phyloP scores from a whole-genome alignment of 2,797 vertebrate species.

The Pachyuromys duprasi region DNA sequence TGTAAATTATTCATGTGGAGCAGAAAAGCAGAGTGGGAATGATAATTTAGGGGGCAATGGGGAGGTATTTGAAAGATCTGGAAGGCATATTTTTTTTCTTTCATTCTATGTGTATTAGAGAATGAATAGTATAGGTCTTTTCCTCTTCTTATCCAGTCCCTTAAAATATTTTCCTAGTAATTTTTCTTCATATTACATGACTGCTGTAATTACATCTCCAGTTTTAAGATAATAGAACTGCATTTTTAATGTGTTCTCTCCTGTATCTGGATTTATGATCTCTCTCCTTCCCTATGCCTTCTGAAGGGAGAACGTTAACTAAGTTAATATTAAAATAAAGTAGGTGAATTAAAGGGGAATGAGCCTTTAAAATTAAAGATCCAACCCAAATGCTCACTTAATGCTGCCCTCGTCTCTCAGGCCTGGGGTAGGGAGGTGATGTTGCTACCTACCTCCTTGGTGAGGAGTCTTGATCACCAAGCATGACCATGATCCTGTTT shows the following conservation, averaged over 20 bases:
- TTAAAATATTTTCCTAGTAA: conserved; percentile 69
- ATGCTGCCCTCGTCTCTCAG: background rate
- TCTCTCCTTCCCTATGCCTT: conserved; percentile 60
- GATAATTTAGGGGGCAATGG: conserved; percentile 56
- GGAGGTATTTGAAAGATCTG: conserved; percentile 65
- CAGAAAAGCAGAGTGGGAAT: conserved; percentile 69
- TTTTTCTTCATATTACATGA: conserved; percentile 78
- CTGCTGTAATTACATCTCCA: conserved; percentile 70
- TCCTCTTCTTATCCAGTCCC: conserved; percentile 52
- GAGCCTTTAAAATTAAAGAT: conserved; percentile 66
- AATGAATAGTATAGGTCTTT: conserved; percentile 65
- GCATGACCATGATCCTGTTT: background rate
- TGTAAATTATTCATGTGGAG: conserved; percentile 69
- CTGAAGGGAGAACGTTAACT: conserved; percentile 59
- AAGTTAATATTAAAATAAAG: conserved; percentile 77
- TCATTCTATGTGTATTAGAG: conserved; percentile 66
- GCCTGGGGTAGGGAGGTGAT: background rate
- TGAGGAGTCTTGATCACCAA: background rate
- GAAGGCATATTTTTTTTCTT: conserved; percentile 49
- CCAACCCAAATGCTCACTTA: conserved; percentile 57
- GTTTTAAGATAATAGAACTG: conserved; percentile 76
- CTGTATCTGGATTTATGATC: conserved; percentile 65
- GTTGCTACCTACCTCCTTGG: background rate
- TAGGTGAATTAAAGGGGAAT: conserved; percentile 72
- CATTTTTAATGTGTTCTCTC: conserved; percentile 77